Conservation (phyloP, 2,888 invertebrate species). For the Spilarctia lutea region DNA sequence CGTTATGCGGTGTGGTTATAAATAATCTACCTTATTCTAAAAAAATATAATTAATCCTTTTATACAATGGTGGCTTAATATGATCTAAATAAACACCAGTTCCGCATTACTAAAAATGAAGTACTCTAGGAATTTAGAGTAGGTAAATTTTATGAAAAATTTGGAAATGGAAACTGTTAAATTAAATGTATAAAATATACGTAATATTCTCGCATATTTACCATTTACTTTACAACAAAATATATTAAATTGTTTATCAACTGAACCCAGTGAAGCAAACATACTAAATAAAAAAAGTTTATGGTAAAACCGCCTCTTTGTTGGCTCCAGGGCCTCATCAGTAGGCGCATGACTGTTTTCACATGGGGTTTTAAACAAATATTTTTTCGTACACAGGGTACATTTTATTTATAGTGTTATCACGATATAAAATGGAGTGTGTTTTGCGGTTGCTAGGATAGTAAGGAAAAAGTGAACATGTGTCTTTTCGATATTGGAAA, state of each 20-base stretch:
- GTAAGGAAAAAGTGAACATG: not conserved
- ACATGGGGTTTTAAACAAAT: not conserved
- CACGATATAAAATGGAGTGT: not conserved
- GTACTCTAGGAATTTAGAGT: too few relatives aligned
- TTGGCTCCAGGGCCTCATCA: slow-evolving; percentile 22
- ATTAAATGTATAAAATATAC: too few relatives aligned
- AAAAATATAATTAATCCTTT: too few relatives aligned
- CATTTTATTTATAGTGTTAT: not conserved
- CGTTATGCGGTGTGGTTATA: too few relatives aligned
- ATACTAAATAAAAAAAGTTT: not conserved
- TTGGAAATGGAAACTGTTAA: too few relatives aligned
- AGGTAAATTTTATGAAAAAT: too few relatives aligned
- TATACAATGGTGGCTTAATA: too few relatives aligned
- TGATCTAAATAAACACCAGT: too few relatives aligned
- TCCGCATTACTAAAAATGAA: too few relatives aligned
- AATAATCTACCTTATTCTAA: too few relatives aligned
- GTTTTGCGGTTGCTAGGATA: not conserved
- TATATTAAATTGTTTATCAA: not conserved
- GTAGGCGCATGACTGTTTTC: slow-evolving; percentile 5
- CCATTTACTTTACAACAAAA: too few relatives aligned
- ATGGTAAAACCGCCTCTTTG: slow-evolving; percentile 30
- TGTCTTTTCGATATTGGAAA: not conserved
- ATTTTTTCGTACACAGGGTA: slow-evolving; percentile 3
- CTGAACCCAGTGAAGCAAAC: slow-evolving; percentile 20
- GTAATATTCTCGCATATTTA: too few relatives aligned